Conservation (phyloP, 2,113 vertebrate genomes). For the Rhinolophus ferrumequinum region DNA sequence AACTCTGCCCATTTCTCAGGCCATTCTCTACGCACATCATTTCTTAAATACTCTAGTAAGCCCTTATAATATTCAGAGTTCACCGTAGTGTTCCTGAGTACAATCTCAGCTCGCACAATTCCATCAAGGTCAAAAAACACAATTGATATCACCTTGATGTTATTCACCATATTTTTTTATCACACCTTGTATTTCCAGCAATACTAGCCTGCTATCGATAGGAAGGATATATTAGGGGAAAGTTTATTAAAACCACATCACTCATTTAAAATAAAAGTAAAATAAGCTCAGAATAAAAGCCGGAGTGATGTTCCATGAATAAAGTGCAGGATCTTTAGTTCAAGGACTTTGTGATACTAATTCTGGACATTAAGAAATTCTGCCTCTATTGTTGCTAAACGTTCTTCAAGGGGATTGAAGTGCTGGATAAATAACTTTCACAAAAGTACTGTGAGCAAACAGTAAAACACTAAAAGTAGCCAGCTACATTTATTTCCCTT, state of each 20-base stretch:
- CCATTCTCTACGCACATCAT: no score
- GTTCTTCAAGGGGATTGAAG: neutral
- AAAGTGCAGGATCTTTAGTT: neutral
- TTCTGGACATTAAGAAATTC: neutral
- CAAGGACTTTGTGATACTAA: neutral
- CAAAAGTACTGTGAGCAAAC: neutral
- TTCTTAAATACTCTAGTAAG: no score
- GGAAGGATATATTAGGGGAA: neutral
- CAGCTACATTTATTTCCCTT: slow-evolving; percentile 8
- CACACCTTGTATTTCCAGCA: neutral
- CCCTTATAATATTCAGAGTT: no score
- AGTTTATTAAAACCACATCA: slow-evolving; percentile 17
- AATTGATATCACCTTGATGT: no score
- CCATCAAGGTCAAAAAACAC: no score
- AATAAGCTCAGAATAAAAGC: slow-evolving; percentile 5
- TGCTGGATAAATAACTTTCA: neutral
- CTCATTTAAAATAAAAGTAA: slow-evolving; percentile 55
- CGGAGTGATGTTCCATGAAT: neutral
- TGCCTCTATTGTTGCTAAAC: slow-evolving; percentile 24
- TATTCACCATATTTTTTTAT: no score
- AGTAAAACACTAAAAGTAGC: slow-evolving; percentile 3
- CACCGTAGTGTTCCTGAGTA: no score
- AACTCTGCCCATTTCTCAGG: no score
- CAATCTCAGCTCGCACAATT: no score
- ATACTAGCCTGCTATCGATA: neutral